phyloP scores from a whole-genome alignment of 2,113 vertebrate species.

The Gymnogyps californianus region DNA sequence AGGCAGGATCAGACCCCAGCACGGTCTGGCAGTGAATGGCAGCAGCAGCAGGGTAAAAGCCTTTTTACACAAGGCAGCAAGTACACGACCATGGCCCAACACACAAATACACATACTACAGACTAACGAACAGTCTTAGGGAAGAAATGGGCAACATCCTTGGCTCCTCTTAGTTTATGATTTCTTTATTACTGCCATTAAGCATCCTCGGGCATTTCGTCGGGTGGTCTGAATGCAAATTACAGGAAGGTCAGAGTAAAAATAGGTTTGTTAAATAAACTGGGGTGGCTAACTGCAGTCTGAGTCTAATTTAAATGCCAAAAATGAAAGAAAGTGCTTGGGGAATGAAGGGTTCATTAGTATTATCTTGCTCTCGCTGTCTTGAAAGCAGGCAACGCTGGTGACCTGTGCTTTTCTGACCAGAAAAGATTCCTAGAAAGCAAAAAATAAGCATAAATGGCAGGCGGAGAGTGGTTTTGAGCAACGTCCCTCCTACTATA shows the following conservation, averaged over 20 bases:
- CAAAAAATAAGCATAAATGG: background rate
- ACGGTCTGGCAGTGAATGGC: background rate
- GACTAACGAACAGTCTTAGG: background rate
- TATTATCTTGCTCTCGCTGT: fast-evolving
- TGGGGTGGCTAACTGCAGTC: background rate
- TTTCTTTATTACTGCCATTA: background rate
- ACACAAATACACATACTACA: background rate
- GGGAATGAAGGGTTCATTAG: background rate
- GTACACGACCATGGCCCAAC: background rate
- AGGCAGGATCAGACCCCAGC: background rate
- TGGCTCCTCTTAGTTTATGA: background rate
- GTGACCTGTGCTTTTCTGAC: background rate
- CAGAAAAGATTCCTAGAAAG: background rate
- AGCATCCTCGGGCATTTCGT: background rate
- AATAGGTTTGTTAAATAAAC: background rate
- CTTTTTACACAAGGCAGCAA: background rate
- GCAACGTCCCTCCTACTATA: background rate
- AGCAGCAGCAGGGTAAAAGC: background rate
- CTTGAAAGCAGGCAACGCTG: background rate
- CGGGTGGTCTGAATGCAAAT: background rate
- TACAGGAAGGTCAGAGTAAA: background rate
- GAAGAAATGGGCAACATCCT: background rate
- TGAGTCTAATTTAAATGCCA: background rate
- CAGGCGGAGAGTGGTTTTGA: background rate
- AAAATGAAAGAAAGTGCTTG: background rate